Percentiles rank a stretch among this genome's conserved stretches.
Evolutionary conservation across 92 coral and sea anemone species (phyloP).

Genomic region (Galaxea fascicularis): DNA sequence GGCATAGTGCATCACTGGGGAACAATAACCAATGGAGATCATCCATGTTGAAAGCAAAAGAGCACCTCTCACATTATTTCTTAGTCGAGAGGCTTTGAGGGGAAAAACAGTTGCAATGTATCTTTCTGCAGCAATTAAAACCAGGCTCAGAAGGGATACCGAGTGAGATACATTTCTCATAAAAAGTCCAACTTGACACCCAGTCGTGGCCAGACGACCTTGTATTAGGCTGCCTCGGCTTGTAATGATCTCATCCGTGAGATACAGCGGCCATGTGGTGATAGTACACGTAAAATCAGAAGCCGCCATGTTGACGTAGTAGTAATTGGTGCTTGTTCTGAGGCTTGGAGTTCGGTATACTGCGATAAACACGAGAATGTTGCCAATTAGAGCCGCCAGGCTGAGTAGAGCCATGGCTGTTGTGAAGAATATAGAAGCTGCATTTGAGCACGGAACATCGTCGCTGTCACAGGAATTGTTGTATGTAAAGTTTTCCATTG

Average conservation of each 20-base stretch:
- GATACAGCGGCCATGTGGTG: background rate
- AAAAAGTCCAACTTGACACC: background rate
- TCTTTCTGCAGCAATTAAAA: conserved; percentile 7
- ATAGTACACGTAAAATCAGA: background rate
- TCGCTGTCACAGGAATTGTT: no score
- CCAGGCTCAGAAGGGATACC: conserved; percentile 1
- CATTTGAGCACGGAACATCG: no score
- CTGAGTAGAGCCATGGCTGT: no score
- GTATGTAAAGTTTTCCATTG: no score
- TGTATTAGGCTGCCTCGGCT: background rate
- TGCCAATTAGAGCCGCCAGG: no score
- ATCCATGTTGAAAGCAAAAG: conserved; percentile 1
- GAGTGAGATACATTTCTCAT: conserved; percentile 11
- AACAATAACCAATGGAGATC: background rate
- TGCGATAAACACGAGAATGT: no score
- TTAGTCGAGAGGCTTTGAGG: background rate
- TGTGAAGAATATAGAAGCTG: no score
- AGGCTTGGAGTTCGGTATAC: no score
- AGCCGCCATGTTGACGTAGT: conserved; percentile 31
- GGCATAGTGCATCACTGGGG: background rate
- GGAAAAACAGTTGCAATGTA: conserved; percentile 16
- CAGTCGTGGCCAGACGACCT: background rate
- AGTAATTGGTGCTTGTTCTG: conserved; percentile 24
- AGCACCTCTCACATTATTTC: background rate
- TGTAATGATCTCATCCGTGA: conserved; percentile 12